Percentiles rank a stretch among this genome's conserved stretches.
Conservation (phyloP, 1,140 invertebrate species). For the Heterodera schachtii region DNA sequence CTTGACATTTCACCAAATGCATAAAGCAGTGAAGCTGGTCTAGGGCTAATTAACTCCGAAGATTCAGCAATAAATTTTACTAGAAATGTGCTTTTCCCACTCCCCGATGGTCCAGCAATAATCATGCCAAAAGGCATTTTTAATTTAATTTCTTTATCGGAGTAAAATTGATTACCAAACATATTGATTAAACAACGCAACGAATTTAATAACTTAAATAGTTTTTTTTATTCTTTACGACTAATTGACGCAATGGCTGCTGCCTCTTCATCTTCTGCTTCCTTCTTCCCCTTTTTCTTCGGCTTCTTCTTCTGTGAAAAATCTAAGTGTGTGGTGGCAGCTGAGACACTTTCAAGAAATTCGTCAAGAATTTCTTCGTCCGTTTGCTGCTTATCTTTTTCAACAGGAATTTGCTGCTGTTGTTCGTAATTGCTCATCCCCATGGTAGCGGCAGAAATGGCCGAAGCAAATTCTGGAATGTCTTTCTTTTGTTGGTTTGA, state of each 20-base stretch:
- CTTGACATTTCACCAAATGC: slow-evolving; percentile 27
- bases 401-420: not conserved
- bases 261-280: not conserved
- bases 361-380: not conserved
- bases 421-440: not conserved
- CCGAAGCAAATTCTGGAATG: not conserved
- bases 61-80: slow-evolving; percentile 10
- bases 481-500: not conserved
- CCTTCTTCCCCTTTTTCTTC: not conserved
- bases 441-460: not conserved
- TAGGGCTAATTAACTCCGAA: slow-evolving; percentile 7
- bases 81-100: slow-evolving; percentile 18
- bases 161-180: not conserved
- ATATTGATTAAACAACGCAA: not conserved
- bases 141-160: slow-evolving; percentile 17
- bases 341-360: not conserved
- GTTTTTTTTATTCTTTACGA: not conserved
- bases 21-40: slow-evolving; percentile 14
- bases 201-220: not conserved
- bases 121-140: slow-evolving; percentile 32
- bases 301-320: not conserved
- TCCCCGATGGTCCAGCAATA: slow-evolving; percentile 8
- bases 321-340: not conserved
- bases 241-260: not conserved
- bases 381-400: not conserved